Base-by-base conservation (phyloP, 1,140 invertebrate genomes). In the Diabrotica virgifera region DNA sequence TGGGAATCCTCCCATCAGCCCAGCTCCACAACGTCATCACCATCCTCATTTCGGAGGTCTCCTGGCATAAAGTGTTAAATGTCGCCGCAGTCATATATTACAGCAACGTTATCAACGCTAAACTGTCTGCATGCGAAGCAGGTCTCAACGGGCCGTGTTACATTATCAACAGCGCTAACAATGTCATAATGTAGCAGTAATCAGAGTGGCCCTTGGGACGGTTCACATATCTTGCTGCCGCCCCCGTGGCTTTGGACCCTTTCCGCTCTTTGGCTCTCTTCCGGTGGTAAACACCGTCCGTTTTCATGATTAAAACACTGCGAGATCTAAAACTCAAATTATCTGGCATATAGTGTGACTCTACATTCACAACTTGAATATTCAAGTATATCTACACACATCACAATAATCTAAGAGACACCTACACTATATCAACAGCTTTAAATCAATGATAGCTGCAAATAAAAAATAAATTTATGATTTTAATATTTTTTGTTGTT, bases 161-260 rank as follows among this genome's bases (percentile, higher is more conserved):
- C 36, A 57, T 11, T 57, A 57, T 58, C 56, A 37, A 12, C 10
- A 38, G 36, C 60, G 60, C 60, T 62, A 62, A 62, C 60, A 55
- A 62, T 52, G 52, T 62, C 52, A 62, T 62, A 62, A 62, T 62
- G 60, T 53, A 52, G 52, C 60, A 62, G 52, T 62, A 62, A 62
- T 62, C 60, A 62, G 60, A 62, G 60, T 54, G 52, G 52, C 60
- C 60, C 60, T 24, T 36, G 60, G 60, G 60, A 62, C 24, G 12
- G 35, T 52, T 62, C 60, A 62, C 60, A 62, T 62, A 62, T 62
- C 60, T 62, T 54, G 11, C 52, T 57, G 24, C 11, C 59, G 36
- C 14, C 59, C 35, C 14, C 35, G 55, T 53, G 14, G 7, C n/a
- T 8, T 24, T 24, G 7, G 36, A 24, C 55, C 24, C 36, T 57